These are phyloP conservation scores for Alfaro cultratus DNA, from an alignment of 2,797 vertebrate species.

Conservation along the genomic window DNA sequence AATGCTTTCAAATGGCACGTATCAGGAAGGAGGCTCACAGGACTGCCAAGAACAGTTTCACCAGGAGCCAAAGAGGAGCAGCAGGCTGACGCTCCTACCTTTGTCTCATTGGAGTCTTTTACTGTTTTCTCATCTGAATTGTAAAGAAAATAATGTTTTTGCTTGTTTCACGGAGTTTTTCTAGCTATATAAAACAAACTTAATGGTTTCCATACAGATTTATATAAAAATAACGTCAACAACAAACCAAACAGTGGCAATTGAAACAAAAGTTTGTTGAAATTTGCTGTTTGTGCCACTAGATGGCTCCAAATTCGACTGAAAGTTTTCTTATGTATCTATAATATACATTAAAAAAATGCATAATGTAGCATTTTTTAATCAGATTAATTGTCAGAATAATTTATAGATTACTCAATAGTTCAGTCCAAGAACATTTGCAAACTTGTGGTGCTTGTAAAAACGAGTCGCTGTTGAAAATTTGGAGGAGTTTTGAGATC, in stretches of 20 bases:
- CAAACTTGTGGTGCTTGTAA: background rate
- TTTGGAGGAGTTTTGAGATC: background rate
- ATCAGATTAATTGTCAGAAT: too few species aligned
- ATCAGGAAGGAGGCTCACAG: conserved; percentile 74
- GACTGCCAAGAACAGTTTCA: conserved; percentile 76
- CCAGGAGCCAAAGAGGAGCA: conserved; percentile 75
- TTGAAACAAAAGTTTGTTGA: background rate
- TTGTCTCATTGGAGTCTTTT: conserved; percentile 22
- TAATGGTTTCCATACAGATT: background rate
- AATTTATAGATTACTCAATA: background rate
- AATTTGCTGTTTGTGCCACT: background rate
- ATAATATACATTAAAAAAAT: too few species aligned
- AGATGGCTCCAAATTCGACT: background rate
- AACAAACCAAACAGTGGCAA: background rate
- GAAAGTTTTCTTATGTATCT: too few species aligned
- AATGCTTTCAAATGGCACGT: conserved; percentile 82
- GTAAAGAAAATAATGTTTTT: background rate
- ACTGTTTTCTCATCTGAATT: background rate
- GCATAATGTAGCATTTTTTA: too few species aligned
- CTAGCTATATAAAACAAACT: background rate
- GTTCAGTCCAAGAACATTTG: background rate
- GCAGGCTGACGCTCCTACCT: conserved; percentile 71
- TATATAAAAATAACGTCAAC: background rate
- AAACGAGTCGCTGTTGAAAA: background rate
- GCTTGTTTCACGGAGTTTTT: background rate